These are phyloP conservation scores for Colletes collaris DNA, from an alignment of 2,888 invertebrate genomes.

Conservation along the genomic window DNA sequence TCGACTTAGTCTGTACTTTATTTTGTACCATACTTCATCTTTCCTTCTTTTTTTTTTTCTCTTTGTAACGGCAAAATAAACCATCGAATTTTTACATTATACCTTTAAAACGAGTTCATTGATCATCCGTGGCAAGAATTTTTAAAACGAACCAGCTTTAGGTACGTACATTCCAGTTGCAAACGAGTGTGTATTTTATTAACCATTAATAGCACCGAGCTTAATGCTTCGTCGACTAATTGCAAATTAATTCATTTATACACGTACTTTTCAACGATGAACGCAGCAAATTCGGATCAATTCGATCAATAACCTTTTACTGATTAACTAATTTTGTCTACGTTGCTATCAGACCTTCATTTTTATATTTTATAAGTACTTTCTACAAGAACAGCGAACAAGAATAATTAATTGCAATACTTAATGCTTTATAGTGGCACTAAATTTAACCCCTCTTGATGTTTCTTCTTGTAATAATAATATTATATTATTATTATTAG, in stretches of 20 bases:
- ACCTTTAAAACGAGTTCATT: slow-evolving; percentile 22
- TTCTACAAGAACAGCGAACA: too few relatives aligned
- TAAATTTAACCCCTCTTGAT: background rate
- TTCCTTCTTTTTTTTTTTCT: slow-evolving; percentile 1
- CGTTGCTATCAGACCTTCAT: too few relatives aligned
- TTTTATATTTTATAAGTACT: too few relatives aligned
- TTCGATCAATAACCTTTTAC: background rate
- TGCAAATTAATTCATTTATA: slow-evolving; percentile 17
- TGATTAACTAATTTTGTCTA: too few relatives aligned
- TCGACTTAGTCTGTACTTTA: slow-evolving; percentile 19
- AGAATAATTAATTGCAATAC: background rate
- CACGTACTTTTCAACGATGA: background rate
- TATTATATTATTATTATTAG: background rate
- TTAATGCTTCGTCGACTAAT: slow-evolving; percentile 52
- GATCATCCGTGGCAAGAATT: slow-evolving; percentile 27
- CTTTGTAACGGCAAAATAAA: slow-evolving; percentile 53
- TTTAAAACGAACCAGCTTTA: slow-evolving; percentile 46
- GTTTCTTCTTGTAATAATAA: slow-evolving; percentile 5
- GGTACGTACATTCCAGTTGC: slow-evolving; percentile 63
- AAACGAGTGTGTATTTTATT: slow-evolving; percentile 42
- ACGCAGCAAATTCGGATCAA: background rate
- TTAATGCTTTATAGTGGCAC: background rate
- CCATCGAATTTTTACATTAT: slow-evolving; percentile 35
- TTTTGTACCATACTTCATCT: slow-evolving; percentile 32
- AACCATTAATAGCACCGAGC: slow-evolving; percentile 49